Conservation (phyloP, 2,888 invertebrate genomes). For the Orchesella flavescens region DNA sequence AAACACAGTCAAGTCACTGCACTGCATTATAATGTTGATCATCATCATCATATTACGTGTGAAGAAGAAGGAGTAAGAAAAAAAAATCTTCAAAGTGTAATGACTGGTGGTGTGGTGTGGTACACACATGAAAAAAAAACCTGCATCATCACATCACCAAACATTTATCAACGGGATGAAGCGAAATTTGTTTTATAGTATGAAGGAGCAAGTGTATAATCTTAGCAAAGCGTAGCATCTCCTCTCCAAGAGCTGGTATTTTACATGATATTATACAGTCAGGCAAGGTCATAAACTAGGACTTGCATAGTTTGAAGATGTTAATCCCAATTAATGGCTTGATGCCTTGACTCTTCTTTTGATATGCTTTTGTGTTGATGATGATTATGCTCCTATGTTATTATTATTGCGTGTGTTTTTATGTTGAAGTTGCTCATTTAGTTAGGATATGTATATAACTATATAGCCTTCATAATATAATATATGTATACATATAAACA, state of each 20-base stretch:
- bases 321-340: constrained; percentile 70
- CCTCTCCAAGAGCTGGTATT: background rate
- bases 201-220: no score
- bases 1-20: background rate
- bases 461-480: no score
- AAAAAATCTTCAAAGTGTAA: background rate
- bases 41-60: background rate
- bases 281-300: constrained; percentile 68
- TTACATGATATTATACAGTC: constrained; percentile 5
- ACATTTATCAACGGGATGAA: background rate
- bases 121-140: background rate
- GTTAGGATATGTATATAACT: no score
- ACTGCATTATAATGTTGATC: background rate
- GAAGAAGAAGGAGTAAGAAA: background rate
- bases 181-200: no score
- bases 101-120: background rate
- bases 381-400: background rate
- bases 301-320: constrained; percentile 64
- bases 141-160: background rate
- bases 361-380: background rate
- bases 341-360: constrained; percentile 49
- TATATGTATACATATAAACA: background rate
- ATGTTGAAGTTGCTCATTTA: background rate
- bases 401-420: constrained; percentile 19
- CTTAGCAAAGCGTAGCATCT: background rate